Percentiles rank a stretch among this genome's conserved stretches.
Conservation (phyloP, 2,113 vertebrate species). For the Strix uralensis region DNA sequence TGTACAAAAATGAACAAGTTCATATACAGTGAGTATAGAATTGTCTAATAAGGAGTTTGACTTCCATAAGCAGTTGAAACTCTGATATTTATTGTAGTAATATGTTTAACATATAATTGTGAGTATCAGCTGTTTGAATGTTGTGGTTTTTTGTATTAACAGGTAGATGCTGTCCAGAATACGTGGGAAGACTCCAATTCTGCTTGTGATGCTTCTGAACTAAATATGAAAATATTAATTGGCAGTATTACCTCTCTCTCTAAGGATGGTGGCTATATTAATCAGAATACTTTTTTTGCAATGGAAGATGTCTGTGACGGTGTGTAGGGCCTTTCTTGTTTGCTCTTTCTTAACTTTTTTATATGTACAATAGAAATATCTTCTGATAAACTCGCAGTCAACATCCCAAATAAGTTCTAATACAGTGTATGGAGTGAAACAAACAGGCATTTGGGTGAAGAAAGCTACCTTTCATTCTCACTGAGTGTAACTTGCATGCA, state of each 20-base stretch:
- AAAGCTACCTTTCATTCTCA: background rate
- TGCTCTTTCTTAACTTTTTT: background rate
- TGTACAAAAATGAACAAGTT: background rate
- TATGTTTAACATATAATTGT: background rate
- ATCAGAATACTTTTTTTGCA: constrained; percentile 84
- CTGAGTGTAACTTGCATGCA: background rate
- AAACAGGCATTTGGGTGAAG: background rate
- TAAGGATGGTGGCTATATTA: constrained; percentile 83
- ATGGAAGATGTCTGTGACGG: constrained; percentile 83
- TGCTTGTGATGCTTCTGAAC: constrained; percentile 36
- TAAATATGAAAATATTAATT: constrained; percentile 76
- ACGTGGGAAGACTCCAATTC: constrained; percentile 73
- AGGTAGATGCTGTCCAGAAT: constrained; percentile 78
- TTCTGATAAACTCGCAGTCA: background rate
- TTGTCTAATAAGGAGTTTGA: background rate
- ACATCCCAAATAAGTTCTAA: background rate
- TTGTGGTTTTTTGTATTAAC: background rate
- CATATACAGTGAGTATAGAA: background rate
- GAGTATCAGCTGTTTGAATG: background rate
- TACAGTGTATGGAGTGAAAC: background rate
- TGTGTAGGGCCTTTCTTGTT: constrained; percentile 30
- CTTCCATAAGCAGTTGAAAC: background rate
- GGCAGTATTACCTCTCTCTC: constrained; percentile 85
- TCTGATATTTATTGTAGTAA: background rate
- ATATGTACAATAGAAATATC: background rate